These are phyloP conservation scores for Myocastor coypus DNA, from an alignment of 2,113 vertebrate species.

Conservation along the genomic window DNA sequence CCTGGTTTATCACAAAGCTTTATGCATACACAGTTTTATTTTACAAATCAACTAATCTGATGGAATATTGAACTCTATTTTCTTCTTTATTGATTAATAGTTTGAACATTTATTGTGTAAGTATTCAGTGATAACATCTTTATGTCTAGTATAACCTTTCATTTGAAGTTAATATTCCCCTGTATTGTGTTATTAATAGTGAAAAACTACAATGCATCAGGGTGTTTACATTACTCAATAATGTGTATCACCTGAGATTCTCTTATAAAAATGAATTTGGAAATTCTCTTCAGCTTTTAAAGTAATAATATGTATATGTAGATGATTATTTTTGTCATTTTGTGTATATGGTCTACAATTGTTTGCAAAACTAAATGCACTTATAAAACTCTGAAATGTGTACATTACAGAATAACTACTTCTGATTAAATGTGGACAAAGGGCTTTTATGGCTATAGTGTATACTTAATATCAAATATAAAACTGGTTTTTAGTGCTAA, in stretches of 20 bases:
- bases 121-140: too few relatives aligned
- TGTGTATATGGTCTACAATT: neutral
- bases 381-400: conserved; percentile 9
- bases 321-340: neutral
- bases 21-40: conserved; percentile 24
- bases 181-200: too few relatives aligned
- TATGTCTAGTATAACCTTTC: too few relatives aligned
- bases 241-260: too few relatives aligned
- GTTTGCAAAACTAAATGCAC: neutral
- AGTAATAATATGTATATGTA: neutral
- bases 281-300: too few relatives aligned
- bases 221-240: too few relatives aligned
- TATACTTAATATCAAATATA: conserved; percentile 35
- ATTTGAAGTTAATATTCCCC: too few relatives aligned
- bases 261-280: too few relatives aligned
- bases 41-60: neutral
- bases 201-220: too few relatives aligned
- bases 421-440: conserved; percentile 15
- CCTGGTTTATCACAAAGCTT: neutral
- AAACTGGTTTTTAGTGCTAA: neutral
- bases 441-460: neutral
- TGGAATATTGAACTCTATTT: conserved; percentile 38
- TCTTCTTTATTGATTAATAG: too few relatives aligned
- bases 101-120: too few relatives aligned
- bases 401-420: neutral